phyloP scores from a whole-genome alignment of 2,113 vertebrate species.

The Lophura nycthemera region DNA sequence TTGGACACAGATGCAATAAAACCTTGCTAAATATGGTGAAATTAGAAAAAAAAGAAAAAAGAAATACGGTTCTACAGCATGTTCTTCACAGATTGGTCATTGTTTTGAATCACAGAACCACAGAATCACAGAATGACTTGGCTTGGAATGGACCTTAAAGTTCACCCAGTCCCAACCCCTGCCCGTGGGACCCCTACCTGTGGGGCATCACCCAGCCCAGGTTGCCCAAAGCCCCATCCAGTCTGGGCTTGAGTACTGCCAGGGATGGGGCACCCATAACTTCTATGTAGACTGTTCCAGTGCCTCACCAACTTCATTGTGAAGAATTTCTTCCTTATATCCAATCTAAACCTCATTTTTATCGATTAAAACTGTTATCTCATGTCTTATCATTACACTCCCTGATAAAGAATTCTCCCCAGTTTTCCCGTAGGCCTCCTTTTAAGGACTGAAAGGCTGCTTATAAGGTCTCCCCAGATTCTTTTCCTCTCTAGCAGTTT shows the following conservation, averaged over 20 bases:
- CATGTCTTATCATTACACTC: not conserved
- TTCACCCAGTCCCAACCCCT: not conserved
- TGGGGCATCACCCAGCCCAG: not conserved
- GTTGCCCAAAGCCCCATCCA: not conserved
- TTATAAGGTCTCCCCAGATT: not conserved
- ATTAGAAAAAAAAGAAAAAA: not conserved
- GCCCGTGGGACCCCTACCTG: too few relatives aligned
- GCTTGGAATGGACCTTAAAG: not conserved
- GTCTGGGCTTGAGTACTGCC: not conserved
- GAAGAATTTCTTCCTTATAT: not conserved
- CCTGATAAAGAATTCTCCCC: too few relatives aligned
- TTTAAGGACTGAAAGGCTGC: not conserved
- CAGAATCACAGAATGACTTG: not conserved
- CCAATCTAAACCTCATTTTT: not conserved
- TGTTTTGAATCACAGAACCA: not conserved
- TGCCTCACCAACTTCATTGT: not conserved
- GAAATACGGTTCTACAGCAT: not conserved
- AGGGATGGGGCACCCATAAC: not conserved
- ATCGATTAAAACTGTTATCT: not conserved
- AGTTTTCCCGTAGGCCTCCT: not conserved
- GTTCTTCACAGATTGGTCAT: not conserved
- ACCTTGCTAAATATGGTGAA: not conserved
- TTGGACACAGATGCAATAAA: not conserved
- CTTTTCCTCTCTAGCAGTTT: not conserved
- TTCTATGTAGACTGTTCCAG: not conserved